Conservation (phyloP, 2,888 invertebrate species). For the Lasius platythorax region DNA sequence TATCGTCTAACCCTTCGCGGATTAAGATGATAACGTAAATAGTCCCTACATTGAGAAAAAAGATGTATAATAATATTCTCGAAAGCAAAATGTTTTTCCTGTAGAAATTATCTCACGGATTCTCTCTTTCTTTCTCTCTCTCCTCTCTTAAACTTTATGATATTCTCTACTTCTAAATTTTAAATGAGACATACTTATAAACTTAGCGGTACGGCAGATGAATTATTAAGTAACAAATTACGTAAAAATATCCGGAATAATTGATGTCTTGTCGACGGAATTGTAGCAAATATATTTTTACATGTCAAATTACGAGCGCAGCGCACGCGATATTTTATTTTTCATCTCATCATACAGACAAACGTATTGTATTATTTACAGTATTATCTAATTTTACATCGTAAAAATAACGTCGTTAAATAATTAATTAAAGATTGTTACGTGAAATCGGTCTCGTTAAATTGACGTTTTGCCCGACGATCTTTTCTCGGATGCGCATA, state of each 20-base stretch:
- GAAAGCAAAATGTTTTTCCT: not conserved
- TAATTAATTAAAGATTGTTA: conserved; percentile 2
- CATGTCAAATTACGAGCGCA: not conserved
- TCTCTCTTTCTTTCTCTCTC: not conserved
- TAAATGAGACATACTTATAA: not conserved
- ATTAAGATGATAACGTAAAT: not conserved
- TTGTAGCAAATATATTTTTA: not conserved
- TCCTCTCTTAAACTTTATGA: not conserved
- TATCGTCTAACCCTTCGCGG: not conserved
- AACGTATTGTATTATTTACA: not conserved
- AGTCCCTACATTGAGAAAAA: not conserved
- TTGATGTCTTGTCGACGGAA: not conserved
- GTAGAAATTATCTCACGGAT: not conserved
- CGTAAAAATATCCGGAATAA: not conserved
- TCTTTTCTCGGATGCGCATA: conserved; percentile 1
- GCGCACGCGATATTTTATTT: not conserved
- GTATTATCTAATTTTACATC: not conserved
- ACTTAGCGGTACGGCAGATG: not conserved
- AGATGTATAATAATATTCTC: not conserved
- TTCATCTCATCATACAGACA: not conserved
- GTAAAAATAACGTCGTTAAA: conserved; percentile 2
- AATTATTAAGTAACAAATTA: not conserved
- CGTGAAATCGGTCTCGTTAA: conserved; percentile 8
- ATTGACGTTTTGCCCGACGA: conserved; percentile 43
- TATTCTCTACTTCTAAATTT: not conserved